phyloP scores from a whole-genome alignment of 2,888 invertebrate genomes.

The Leptopilina drosophilae region DNA sequence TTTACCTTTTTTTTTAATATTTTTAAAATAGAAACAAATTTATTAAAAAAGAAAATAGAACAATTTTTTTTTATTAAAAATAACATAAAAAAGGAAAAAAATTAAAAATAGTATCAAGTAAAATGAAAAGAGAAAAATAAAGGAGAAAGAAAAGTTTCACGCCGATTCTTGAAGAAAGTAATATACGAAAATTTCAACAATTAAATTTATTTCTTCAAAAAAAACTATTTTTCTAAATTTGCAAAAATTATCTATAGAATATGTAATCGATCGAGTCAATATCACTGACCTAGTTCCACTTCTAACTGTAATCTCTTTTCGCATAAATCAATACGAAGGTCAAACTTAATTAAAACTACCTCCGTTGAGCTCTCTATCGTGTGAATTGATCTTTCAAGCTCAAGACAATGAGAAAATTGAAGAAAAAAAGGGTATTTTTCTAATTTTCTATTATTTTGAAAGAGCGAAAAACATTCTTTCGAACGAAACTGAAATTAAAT shows the following conservation, averaged over 20 bases:
- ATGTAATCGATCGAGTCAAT: slow-evolving; percentile 1
- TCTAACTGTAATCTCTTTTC: slow-evolving; percentile 22
- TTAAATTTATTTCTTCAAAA: neutral
- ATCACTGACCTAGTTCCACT: slow-evolving; percentile 18
- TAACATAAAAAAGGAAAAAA: neutral
- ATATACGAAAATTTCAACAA: neutral
- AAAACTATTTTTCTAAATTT: neutral
- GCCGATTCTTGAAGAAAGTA: too few species aligned
- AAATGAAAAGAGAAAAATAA: too few species aligned
- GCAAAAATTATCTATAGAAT: neutral
- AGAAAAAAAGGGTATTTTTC: too few species aligned
- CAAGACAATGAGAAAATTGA: neutral
- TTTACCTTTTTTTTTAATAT: too few species aligned
- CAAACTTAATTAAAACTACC: slow-evolving; percentile 13
- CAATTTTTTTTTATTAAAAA: too few species aligned
- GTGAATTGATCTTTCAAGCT: neutral
- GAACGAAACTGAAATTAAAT: too few species aligned
- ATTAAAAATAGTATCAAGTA: neutral
- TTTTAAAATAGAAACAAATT: too few species aligned
- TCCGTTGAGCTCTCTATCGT: neutral
- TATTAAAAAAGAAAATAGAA: too few species aligned
- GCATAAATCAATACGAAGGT: slow-evolving; percentile 32
- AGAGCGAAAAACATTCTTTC: too few species aligned
- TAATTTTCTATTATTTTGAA: too few species aligned
- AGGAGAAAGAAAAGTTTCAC: too few species aligned